Evolutionary conservation across 2,797 vertebrate genomes (phyloP).

Genomic region (Coregonus ussuriensis): DNA sequence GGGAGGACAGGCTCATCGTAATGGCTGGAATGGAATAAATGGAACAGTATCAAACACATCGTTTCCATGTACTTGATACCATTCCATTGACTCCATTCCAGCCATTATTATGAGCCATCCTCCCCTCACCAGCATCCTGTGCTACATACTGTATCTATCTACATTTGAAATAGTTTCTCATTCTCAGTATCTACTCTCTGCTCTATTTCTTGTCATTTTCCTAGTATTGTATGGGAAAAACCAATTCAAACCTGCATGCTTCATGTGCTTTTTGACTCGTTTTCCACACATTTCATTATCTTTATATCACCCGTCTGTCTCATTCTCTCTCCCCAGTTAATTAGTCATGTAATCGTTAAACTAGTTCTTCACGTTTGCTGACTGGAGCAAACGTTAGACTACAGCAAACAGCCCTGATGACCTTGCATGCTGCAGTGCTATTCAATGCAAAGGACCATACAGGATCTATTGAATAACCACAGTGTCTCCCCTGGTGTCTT

Average conservation of each 20-base stretch:
- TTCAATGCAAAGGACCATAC: conserved; percentile 29
- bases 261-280: background rate
- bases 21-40: too few species aligned
- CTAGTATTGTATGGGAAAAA: background rate
- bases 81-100: too few species aligned
- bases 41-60: too few species aligned
- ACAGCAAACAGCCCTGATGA: conserved; percentile 72
- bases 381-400: conserved; percentile 79
- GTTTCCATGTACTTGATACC: too few species aligned
- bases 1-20: too few species aligned
- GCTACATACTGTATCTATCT: background rate
- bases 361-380: conserved; percentile 78
- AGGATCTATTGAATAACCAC: conserved; percentile 39
- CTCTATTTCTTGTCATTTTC: background rate
- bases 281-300: background rate
- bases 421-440: conserved; percentile 31
- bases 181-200: background rate
- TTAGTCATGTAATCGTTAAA: conserved; percentile 74
- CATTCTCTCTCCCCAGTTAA: conserved; percentile 55
- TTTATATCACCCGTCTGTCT: background rate
- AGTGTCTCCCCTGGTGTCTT: conserved; percentile 31
- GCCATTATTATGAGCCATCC: too few species aligned
- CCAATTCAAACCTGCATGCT: background rate
- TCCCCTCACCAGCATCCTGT: background rate
- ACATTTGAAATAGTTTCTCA: background rate